Evolutionary conservation across 2,797 vertebrate genomes (phyloP).

Genomic region (Gobio occitaniae): DNA sequence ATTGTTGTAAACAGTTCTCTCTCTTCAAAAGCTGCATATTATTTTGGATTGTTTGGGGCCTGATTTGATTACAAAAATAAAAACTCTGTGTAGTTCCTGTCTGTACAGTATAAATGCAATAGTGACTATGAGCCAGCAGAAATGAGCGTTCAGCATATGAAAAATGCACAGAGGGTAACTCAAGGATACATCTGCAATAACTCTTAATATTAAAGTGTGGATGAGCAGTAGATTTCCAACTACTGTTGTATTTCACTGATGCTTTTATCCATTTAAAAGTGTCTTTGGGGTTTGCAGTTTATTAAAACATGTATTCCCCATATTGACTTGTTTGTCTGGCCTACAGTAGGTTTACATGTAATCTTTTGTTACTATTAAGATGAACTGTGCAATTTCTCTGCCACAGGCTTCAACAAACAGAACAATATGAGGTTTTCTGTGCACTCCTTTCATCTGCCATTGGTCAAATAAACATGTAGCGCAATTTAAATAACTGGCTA

Average conservation of each 20-base stretch:
- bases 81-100: background rate
- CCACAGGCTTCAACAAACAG: background rate
- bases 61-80: slow-evolving; percentile 1
- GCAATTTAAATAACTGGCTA: background rate
- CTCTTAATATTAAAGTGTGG: slow-evolving; percentile 16
- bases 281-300: background rate
- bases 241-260: slow-evolving; percentile 1
- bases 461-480: background rate
- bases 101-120: background rate
- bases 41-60: background rate
- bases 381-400: background rate
- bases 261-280: background rate
- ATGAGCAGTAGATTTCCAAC: background rate
- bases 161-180: slow-evolving; percentile 2
- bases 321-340: slow-evolving; percentile 19
- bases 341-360: background rate
- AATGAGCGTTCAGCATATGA: slow-evolving; percentile 5
- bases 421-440: background rate
- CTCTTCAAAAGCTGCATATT: background rate
- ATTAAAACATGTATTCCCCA: slow-evolving; percentile 6
- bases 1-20: background rate
- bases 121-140: slow-evolving; percentile 7
- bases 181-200: slow-evolving; percentile 5
- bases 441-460: too few relatives aligned
- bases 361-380: background rate